Evolutionary conservation across 1,140 invertebrate genomes (phyloP).

Genomic region (Microplitis demolitor): DNA sequence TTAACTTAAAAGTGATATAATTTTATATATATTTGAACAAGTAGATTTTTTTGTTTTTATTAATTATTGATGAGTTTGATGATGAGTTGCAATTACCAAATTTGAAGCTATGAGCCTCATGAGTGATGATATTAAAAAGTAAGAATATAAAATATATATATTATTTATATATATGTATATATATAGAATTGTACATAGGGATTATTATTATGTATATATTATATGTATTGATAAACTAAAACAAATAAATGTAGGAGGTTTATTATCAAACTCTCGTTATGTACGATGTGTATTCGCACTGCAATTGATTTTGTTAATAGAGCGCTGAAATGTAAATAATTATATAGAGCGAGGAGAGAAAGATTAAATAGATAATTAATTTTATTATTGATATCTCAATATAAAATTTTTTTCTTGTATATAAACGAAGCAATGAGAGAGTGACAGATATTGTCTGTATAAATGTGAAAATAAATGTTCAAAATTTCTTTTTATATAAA

Average conservation of each 20-base stretch:
- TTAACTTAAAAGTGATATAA: too few relatives aligned
- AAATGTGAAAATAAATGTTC: slow-evolving; percentile 52
- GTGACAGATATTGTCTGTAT: slow-evolving; percentile 21
- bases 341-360: neutral
- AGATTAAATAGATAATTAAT: neutral
- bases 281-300: too few relatives aligned
- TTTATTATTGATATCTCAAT: neutral
- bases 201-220: too few relatives aligned
- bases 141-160: neutral
- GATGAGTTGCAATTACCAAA: neutral
- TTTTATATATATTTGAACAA: neutral
- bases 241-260: too few relatives aligned
- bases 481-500: slow-evolving; percentile 39
- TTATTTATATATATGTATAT: neutral
- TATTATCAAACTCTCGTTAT: too few relatives aligned
- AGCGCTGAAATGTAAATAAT: too few relatives aligned
- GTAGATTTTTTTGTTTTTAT: neutral
- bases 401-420: too few relatives aligned
- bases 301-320: too few relatives aligned
- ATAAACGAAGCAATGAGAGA: neutral
- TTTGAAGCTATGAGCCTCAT: neutral
- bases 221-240: too few relatives aligned
- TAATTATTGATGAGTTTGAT: neutral
- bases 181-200: too few relatives aligned
- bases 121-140: neutral